Evolutionary conservation across 2,113 vertebrate genomes (phyloP).

Genomic region (Dunckerocampus dactyliophorus): DNA sequence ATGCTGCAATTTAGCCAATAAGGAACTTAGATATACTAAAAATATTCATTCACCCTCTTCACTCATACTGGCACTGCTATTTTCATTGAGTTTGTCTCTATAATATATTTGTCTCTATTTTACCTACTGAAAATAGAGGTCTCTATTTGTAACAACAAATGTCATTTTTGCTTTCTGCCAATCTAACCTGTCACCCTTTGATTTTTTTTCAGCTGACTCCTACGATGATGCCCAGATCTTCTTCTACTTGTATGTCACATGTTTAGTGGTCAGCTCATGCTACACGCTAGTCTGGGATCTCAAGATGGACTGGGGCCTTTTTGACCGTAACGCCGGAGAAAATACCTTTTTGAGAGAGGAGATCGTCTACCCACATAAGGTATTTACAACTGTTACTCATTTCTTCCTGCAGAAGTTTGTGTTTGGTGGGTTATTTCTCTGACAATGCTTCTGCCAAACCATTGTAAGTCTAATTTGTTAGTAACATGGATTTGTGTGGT

Average conservation of each 20-base stretch:
- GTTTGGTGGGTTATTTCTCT: neutral
- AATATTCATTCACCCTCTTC: no score
- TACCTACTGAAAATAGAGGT: neutral
- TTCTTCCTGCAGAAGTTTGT: neutral
- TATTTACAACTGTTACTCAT: constrained; percentile 31
- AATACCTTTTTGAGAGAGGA: constrained; percentile 97
- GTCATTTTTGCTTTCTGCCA: neutral
- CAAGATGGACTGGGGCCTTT: constrained; percentile 99
- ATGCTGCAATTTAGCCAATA: no score
- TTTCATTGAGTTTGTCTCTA: no score
- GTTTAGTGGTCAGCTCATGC: constrained; percentile 86
- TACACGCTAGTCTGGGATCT: constrained; percentile 98
- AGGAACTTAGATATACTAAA: no score
- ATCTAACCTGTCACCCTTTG: neutral
- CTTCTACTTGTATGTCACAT: constrained; percentile 91
- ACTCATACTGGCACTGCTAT: no score
- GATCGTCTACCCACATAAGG: constrained; percentile 98
- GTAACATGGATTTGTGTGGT: no score
- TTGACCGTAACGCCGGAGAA: constrained; percentile 94
- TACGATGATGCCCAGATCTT: constrained; percentile 82
- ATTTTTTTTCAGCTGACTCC: constrained; percentile 63
- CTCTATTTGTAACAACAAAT: neutral
- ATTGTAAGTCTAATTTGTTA: no score
- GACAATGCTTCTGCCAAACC: no score
- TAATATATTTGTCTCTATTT: no score